Conservation (phyloP, 2,113 vertebrate species). For the Tricholaema leucomelas region DNA sequence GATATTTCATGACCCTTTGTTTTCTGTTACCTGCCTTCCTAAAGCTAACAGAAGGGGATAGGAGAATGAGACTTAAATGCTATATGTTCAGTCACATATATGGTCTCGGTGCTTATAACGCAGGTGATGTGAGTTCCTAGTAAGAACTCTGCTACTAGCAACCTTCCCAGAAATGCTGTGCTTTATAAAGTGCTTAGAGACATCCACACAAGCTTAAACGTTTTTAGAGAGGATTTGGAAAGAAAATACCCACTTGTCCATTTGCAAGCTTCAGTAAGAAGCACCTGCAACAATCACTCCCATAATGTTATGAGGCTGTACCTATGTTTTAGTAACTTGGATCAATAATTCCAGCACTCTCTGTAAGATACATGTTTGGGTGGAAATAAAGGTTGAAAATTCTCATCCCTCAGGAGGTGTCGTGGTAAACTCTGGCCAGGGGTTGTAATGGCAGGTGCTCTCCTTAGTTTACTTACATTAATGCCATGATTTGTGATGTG, state of each 20-base stretch:
- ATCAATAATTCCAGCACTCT: neutral
- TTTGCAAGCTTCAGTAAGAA: neutral
- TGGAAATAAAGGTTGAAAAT: neutral
- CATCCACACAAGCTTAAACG: neutral
- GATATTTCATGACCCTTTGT: neutral
- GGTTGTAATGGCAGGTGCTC: neutral
- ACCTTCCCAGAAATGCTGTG: neutral
- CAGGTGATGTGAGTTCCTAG: neutral
- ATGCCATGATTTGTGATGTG: neutral
- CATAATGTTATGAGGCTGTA: neutral
- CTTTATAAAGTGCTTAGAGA: neutral
- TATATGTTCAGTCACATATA: accelerated
- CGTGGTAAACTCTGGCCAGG: neutral
- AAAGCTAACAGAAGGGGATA: neutral
- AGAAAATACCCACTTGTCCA: neutral
- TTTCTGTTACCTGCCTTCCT: neutral
- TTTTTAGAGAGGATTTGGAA: neutral
- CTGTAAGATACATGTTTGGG: neutral
- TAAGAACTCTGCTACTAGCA: neutral
- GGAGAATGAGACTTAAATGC: neutral
- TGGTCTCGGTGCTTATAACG: neutral
- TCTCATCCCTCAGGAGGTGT: neutral
- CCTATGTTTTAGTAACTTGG: neutral
- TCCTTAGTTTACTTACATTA: neutral
- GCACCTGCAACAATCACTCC: neutral